Conservation (phyloP, 2,113 vertebrate species). For the Myxocyprinus asiaticus region DNA sequence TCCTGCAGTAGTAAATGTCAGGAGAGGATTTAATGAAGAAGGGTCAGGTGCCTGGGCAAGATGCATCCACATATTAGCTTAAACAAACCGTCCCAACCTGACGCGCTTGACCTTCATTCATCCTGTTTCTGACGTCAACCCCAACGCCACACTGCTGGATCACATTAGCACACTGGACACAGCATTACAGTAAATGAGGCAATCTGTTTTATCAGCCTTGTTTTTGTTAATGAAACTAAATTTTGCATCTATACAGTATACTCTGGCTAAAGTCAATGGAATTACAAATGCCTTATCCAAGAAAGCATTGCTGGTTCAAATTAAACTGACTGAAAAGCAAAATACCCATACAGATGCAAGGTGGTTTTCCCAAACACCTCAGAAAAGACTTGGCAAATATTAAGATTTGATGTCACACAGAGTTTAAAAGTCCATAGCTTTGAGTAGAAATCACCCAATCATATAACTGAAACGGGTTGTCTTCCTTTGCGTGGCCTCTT, state of each 20-base stretch:
- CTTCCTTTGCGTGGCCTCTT: conserved; percentile 29
- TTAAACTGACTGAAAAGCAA: not conserved
- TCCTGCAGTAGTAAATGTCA: conserved; percentile 71
- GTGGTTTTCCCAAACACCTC: not conserved
- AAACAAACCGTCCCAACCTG: conserved; percentile 59
- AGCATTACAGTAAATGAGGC: not conserved
- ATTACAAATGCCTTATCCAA: not conserved
- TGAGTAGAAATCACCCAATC: conserved; percentile 34
- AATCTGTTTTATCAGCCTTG: not conserved
- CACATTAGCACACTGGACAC: not conserved
- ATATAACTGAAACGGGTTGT: conserved; percentile 37
- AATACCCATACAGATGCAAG: not conserved
- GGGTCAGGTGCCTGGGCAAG: conserved; percentile 65
- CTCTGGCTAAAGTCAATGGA: not conserved
- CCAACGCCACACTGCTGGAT: conserved; percentile 19
- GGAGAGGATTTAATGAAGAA: conserved; percentile 72
- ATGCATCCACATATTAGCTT: conserved; percentile 67
- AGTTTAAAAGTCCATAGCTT: conserved; percentile 8
- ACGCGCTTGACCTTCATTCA: conserved; percentile 67
- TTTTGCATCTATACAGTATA: not conserved
- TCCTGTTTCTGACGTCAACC: conserved; percentile 27
- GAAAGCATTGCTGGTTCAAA: not conserved
- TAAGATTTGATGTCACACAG: conserved; percentile 5
- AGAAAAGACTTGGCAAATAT: conserved; percentile 6
- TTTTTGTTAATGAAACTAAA: too few species aligned